Conservation (phyloP, 53 echinoderm and acorn worm species). For the Echinometra lucunter region DNA sequence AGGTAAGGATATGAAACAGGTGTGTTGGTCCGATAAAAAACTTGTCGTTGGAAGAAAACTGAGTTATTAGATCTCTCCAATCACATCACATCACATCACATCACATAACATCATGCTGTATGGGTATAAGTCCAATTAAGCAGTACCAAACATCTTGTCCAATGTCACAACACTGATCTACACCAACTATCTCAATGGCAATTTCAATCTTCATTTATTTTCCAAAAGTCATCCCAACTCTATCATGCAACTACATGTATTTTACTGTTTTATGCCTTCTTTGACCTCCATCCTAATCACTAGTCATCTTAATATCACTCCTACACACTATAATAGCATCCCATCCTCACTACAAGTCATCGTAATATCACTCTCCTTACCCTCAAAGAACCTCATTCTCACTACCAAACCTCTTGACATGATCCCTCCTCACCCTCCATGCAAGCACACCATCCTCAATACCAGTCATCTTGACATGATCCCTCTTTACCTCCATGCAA, state of each 20-base stretch:
- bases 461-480: not conserved
- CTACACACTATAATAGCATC: not conserved
- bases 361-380: too few species aligned
- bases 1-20: not conserved
- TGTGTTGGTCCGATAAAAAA: not conserved
- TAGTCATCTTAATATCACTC: not conserved
- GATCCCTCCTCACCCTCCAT: not conserved
- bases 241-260: too few species aligned
- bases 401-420: not conserved
- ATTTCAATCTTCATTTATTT: not conserved
- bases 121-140: not conserved
- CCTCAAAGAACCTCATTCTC: not conserved
- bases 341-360: not conserved
- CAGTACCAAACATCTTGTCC: not conserved
- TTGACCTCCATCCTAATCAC: too few species aligned
- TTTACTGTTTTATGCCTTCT: too few species aligned
- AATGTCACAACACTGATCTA: too few species aligned
- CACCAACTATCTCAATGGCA: not conserved
- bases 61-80: not conserved
- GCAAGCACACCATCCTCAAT: not conserved
- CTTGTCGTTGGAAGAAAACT: not conserved
- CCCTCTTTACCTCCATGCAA: not conserved
- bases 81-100: not conserved
- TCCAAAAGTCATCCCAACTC: too few species aligned
- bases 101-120: too few species aligned